Percentiles rank a stretch among this genome's conserved stretches.
Conservation (phyloP, 2,113 vertebrate species). For the Equus quagga region DNA sequence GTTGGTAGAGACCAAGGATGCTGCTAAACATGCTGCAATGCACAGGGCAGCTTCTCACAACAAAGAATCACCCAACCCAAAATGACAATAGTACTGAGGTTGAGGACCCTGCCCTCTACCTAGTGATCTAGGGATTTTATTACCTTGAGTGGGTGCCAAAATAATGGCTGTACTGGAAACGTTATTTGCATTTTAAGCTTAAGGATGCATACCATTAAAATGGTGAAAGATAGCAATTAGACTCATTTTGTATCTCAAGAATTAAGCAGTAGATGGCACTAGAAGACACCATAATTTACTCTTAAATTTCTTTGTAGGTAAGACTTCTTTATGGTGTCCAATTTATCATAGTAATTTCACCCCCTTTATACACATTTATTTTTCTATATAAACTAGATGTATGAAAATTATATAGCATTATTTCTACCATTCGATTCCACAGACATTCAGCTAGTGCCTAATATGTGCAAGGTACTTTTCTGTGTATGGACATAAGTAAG, state of each 20-base stretch:
- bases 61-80: background rate
- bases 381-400: background rate
- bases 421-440: background rate
- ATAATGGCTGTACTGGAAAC: background rate
- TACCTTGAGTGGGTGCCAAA: background rate
- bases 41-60: background rate
- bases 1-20: background rate
- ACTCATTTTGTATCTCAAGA: slow-evolving; percentile 32
- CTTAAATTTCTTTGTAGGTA: background rate
- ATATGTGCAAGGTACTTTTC: background rate
- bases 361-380: background rate
- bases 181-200: background rate
- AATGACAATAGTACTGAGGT: background rate
- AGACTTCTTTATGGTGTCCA: slow-evolving; percentile 5
- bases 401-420: background rate
- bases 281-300: slow-evolving; percentile 61
- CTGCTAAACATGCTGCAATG: background rate
- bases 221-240: background rate
- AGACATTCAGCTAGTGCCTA: background rate
- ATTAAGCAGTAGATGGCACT: slow-evolving; percentile 74
- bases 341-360: slow-evolving; percentile 29
- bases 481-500: background rate
- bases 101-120: background rate
- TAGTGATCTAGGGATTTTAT: background rate
- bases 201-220: background rate